Evolutionary conservation across 1,140 invertebrate genomes (phyloP), one percentile per base, ranked within the genome.

Genomic region (Saccostrea glomerata): DNA sequence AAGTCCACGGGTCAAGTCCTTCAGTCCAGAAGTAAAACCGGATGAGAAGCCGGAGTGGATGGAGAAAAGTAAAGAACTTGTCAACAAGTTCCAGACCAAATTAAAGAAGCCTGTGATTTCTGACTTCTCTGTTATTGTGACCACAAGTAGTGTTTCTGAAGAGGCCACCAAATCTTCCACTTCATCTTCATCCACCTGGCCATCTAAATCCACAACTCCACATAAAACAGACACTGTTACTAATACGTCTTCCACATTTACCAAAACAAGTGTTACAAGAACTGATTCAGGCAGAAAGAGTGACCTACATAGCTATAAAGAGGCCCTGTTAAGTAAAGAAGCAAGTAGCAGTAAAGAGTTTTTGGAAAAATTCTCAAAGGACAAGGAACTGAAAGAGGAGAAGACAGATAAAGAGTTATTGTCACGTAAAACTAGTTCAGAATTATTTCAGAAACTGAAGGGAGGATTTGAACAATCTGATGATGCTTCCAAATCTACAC

Each of bases 191-290:
- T 77, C 70, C 70, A 15, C 70, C 12, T 63, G 58, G 58, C 17
- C 58, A 20, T 30, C 70, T 30, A 36, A 77, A 77, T 77, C 70
- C 70, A 77, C 70, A 77, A 30, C 70, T 30, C 23, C 70, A 36
- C 70, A 77, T 15, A 77, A 77, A 77, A 77, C 70, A 36, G 70
- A 77, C 23, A 77, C 70, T 77, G 70, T 77, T 77, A 77, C 70
- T 15, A 77, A 77, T 30, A 77, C 70, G 13, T 77, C 70, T 30
- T 77, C 70, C 70, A 77, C 70, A 36, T 77, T 30, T 77, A 15
- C 70, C 25, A 77, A 77, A 77, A 25, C 70, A 13, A 30, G 11
- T 30, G 70, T 77, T 11, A 15, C 23, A 12, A 77, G 70, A 77
- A 77, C 70, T 30, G 25, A 30, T 77, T 77, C 70, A 0, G 70